These are phyloP conservation scores for Nymphalis io DNA, from an alignment of 1,140 invertebrate species.

Conservation along the genomic window DNA sequence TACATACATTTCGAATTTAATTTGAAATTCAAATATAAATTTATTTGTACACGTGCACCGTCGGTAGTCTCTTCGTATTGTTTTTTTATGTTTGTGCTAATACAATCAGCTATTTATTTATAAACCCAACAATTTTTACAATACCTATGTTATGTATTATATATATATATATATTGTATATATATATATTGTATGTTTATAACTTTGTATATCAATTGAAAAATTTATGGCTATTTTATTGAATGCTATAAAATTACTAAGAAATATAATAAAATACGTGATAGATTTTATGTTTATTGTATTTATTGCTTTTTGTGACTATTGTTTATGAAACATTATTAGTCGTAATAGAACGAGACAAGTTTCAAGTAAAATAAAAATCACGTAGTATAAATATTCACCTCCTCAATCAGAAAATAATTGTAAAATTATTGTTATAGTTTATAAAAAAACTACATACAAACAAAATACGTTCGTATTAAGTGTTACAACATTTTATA, in stretches of 20 bases:
- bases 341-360: background rate
- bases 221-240: constrained; percentile 5
- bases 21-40: constrained; percentile 24
- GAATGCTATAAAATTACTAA: background rate
- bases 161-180: too few relatives aligned
- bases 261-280: background rate
- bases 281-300: background rate
- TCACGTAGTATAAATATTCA: too few relatives aligned
- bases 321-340: background rate
- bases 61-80: background rate
- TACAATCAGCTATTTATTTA: too few relatives aligned
- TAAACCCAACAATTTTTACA: too few relatives aligned
- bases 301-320: background rate
- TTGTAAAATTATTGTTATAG: too few relatives aligned
- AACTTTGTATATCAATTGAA: constrained; percentile 5
- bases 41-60: constrained; percentile 18
- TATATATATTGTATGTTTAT: too few relatives aligned
- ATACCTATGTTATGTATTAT: background rate
- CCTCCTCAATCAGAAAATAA: too few relatives aligned
- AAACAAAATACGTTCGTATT: too few relatives aligned
- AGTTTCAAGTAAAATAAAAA: background rate
- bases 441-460: too few relatives aligned
- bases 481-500: too few relatives aligned
- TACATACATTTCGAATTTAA: constrained; percentile 21
- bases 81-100: background rate